Evolutionary conservation across 1,140 invertebrate genomes (phyloP).

Genomic region (Archegozetes longisetosus): DNA sequence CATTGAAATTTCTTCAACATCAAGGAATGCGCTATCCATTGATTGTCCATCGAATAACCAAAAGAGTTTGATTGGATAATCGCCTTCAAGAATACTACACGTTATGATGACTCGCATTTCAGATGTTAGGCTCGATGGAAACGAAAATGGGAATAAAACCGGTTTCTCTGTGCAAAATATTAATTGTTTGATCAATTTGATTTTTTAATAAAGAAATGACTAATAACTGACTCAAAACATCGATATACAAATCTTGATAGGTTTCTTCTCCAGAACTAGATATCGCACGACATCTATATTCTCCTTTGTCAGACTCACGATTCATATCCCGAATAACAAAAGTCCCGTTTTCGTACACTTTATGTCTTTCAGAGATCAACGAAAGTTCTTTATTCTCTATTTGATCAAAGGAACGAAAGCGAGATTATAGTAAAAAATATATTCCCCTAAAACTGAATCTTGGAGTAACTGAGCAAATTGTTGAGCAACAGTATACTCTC

Average conservation of each 20-base stretch:
- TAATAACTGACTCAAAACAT: background rate
- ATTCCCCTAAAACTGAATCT: too few relatives aligned
- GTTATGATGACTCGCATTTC: slow-evolving; percentile 65
- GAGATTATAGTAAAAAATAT: too few relatives aligned
- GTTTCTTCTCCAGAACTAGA: too few relatives aligned
- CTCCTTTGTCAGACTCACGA: too few relatives aligned
- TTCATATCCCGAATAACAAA: too few relatives aligned
- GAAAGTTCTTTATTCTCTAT: too few relatives aligned
- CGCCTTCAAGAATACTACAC: slow-evolving; percentile 62
- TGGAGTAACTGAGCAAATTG: too few relatives aligned
- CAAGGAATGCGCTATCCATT: slow-evolving; percentile 31
- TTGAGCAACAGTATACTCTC: too few relatives aligned
- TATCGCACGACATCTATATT: too few relatives aligned
- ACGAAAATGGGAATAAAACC: slow-evolving; percentile 28
- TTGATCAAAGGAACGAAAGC: too few relatives aligned
- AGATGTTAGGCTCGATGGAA: slow-evolving; percentile 52
- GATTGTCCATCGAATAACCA: slow-evolving; percentile 50
- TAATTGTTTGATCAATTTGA: background rate
- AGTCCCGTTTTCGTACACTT: too few relatives aligned
- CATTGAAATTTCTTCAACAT: slow-evolving; percentile 21
- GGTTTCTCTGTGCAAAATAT: slow-evolving; percentile 19
- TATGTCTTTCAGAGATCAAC: too few relatives aligned
- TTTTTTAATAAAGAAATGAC: background rate
- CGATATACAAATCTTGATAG: background rate
- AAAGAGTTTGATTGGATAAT: slow-evolving; percentile 52